phyloP scores from a whole-genome alignment of 2,888 invertebrate genomes.

The Phoenoteleia sp. region DNA sequence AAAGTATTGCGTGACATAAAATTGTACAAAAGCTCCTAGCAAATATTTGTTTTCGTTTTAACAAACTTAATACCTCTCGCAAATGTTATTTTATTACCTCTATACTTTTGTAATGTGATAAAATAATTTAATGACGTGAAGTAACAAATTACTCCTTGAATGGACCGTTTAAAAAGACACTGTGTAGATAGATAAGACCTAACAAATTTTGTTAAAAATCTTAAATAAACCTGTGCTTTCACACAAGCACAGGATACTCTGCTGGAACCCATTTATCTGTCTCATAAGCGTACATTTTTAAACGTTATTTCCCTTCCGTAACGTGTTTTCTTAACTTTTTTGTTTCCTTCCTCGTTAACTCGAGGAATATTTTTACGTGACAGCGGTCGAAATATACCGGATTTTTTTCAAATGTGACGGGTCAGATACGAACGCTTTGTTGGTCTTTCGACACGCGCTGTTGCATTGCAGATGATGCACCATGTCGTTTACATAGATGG shows the following conservation, averaged over 20 bases:
- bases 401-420: constrained; percentile 33
- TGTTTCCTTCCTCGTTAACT: constrained; percentile 29
- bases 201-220: no score
- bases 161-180: no score
- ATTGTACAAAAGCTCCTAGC: neutral
- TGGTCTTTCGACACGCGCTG: constrained; percentile 55
- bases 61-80: no score
- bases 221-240: constrained; percentile 25
- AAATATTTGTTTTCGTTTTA: no score
- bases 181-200: no score
- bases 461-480: constrained; percentile 43
- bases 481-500: constrained; percentile 38
- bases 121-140: no score
- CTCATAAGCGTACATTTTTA: constrained; percentile 35
- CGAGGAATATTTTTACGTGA: constrained; percentile 46
- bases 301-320: constrained; percentile 14
- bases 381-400: constrained; percentile 29
- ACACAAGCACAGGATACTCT: neutral
- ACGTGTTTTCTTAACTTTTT: constrained; percentile 39
- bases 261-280: constrained; percentile 34
- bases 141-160: no score
- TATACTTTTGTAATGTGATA: no score
- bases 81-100: no score
- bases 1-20: neutral
- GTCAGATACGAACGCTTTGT: constrained; percentile 35